Percentiles rank a stretch among this genome's conserved stretches.
phyloP scores from a whole-genome alignment of 53 echinoderm and acorn worm genomes.

The Pentamera pediparva region DNA sequence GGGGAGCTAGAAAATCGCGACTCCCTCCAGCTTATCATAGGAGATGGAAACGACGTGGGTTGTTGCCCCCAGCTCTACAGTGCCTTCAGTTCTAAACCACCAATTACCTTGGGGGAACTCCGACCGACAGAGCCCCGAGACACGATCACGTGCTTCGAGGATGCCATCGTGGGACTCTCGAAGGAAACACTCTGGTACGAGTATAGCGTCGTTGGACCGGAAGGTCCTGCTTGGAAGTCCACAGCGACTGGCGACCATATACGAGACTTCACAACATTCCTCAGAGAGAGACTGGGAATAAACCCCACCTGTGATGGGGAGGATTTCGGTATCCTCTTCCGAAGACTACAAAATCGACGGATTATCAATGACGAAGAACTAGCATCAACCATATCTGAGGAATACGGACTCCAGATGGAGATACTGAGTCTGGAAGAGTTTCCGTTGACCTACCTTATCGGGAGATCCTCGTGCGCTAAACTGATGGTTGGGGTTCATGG shows the following conservation, averaged over 20 bases:
- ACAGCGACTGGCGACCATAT: conserved; percentile 23
- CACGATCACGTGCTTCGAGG: conserved; percentile 50
- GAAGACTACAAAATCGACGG: background rate
- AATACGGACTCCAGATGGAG: background rate
- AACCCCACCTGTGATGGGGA: background rate
- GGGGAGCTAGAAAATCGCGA: conserved; percentile 11
- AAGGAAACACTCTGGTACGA: conserved; percentile 61
- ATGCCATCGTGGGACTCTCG: conserved; percentile 47
- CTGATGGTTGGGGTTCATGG: conserved; percentile 62
- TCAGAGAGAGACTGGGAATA: background rate
- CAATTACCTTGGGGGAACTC: conserved; percentile 28
- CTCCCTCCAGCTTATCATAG: conserved; percentile 31
- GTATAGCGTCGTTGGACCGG: conserved; percentile 51
- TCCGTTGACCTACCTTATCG: conserved; percentile 24
- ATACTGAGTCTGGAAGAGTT: background rate
- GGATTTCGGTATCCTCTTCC: background rate
- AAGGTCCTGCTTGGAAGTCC: conserved; percentile 35
- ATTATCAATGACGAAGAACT: background rate
- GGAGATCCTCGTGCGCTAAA: conserved; percentile 39
- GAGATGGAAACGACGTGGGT: conserved; percentile 43
- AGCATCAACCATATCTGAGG: background rate
- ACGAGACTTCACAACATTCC: background rate
- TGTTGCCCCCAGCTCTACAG: conserved; percentile 38
- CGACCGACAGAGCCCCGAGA: background rate
- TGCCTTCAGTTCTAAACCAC: conserved; percentile 16